Conservation (phyloP, 2,113 vertebrate genomes). For the Mastomys coucha region DNA sequence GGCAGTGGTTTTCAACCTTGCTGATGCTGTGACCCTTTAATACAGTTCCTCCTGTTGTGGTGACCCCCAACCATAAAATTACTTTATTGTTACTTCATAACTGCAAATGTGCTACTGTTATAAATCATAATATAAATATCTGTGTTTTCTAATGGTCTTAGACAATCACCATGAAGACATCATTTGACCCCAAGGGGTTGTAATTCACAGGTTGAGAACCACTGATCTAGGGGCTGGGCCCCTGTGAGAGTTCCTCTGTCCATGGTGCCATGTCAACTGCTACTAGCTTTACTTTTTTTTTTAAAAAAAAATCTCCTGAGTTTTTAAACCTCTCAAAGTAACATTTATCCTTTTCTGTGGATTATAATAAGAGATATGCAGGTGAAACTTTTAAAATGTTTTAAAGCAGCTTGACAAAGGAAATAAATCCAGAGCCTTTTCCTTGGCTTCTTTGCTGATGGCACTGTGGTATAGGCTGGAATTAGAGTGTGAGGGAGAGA, state of each 20-base stretch:
- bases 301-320: not conserved
- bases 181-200: not conserved
- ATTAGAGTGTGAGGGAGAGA: not conserved
- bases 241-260: not conserved
- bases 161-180: not conserved
- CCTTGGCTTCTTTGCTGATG: not conserved
- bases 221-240: not conserved
- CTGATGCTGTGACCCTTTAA: not conserved
- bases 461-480: not conserved
- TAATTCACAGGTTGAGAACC: not conserved
- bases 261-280: not conserved
- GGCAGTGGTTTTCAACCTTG: not conserved
- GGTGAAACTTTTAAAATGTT: not conserved
- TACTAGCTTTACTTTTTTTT: not conserved
- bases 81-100: not conserved
- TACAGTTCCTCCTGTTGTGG: not conserved
- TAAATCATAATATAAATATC: not conserved
- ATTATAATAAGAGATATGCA: not conserved
- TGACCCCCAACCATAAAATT: not conserved
- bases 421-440: not conserved
- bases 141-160: not conserved
- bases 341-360: not conserved
- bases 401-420: not conserved
- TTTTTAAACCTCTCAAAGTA: conserved; percentile 10
- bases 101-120: not conserved